A percentile compares a stretch with the other conserved stretches of the same genome.
Conservation (phyloP, 1,140 invertebrate species). For the Caenorhabditis remanei region DNA sequence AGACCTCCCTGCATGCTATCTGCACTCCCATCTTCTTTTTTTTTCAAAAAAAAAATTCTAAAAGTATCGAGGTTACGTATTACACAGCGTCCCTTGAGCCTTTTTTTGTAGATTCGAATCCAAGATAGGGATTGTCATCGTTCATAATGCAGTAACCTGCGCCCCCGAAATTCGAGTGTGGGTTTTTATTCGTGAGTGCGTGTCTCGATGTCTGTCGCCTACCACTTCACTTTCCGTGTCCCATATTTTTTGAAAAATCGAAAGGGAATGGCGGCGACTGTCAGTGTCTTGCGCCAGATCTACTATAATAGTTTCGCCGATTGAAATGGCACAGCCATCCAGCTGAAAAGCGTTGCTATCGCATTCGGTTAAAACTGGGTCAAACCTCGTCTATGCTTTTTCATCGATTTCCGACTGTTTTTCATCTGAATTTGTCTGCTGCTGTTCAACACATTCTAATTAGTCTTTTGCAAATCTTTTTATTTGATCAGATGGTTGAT, state of each 20-base stretch:
- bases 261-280: conserved; percentile 4
- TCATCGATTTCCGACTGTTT: conserved; percentile 32
- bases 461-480: not conserved
- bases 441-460: not conserved
- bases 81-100: too few species aligned
- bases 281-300: conserved; percentile 48
- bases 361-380: conserved; percentile 43
- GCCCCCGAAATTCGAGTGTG: not conserved
- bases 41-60: too few species aligned
- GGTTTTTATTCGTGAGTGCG: not conserved
- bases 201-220: not conserved
- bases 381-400: conserved; percentile 36
- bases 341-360: conserved; percentile 19
- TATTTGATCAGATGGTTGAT: conserved; percentile 50
- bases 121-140: not conserved
- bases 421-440: not conserved
- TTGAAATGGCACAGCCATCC: conserved; percentile 17
- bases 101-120: not conserved
- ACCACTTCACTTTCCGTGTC: conserved; percentile 31
- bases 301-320: not conserved
- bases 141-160: not conserved
- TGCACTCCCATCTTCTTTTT: too few species aligned
- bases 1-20: too few species aligned
- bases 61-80: too few species aligned
- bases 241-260: not conserved